Base-by-base conservation (phyloP, 2,113 vertebrate species). In the Trochalopteron elliotii region DNA sequence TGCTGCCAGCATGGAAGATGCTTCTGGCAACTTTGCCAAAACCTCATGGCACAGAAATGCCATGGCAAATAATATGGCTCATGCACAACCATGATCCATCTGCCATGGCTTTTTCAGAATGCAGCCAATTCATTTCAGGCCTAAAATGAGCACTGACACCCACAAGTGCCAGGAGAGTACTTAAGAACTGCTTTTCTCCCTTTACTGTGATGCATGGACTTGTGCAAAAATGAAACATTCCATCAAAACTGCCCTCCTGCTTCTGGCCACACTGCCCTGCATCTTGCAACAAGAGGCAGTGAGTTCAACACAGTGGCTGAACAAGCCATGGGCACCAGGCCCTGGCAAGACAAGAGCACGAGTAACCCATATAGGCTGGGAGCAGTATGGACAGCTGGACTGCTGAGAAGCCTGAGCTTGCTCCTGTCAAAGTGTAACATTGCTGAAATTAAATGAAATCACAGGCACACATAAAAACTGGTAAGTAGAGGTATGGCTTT, bases 371-470 rank as follows among this genome's bases (percentile, higher is more conserved):
- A 21, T 19, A 63, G 44, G 4, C 25, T 79, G 52, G 15, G 15
- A 86, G 11, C 25, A 71, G 16, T 1, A 1, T 6, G 10, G 59
- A 12, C 0, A 8, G 11, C 10, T 0, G 3, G 35, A 40, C 3
- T 57, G 14, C 10, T 92, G 49, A 31, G 1, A 12, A 83, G 30
- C 31, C 57, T 55, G 42, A 76, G 14, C 53, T 83, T 49, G 7
- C 55, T 69, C 44, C 33, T 55, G 44, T 42, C 50, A 14, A 83
- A 77, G 4, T 23, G 9, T 17, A 81, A 28, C 27, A 12, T 25
- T n/a, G 7, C 40, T 44, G 31, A 40, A 87, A 77, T 52, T 52
- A 52, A 70, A 42, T 35, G 1, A 81, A 87, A 59, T 9, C 40
- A 42, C 1, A 64, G 27, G 31, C 15, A 69, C 2, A 7, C 39